phyloP scores from a whole-genome alignment of 2,888 invertebrate species.

The Acanthococcus lagerstroemiae region DNA sequence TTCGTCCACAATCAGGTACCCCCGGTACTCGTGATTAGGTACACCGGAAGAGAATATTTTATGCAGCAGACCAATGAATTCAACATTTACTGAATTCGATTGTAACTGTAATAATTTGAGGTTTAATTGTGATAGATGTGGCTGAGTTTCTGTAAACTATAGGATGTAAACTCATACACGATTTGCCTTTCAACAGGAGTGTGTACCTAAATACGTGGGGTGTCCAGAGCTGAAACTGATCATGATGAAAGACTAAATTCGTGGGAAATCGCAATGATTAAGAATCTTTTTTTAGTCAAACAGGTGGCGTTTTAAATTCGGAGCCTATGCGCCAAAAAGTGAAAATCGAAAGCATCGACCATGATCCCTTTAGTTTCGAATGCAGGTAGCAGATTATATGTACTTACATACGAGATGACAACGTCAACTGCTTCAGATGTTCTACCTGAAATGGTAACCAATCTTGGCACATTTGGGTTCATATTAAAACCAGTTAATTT shows the following conservation, averaged over 20 bases:
- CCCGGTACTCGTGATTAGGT: constrained; percentile 45
- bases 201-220: neutral
- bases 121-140: neutral
- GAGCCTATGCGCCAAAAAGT: no score
- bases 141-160: no score
- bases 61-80: constrained; percentile 37
- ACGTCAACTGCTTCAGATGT: constrained; percentile 29
- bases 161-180: no score
- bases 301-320: no score
- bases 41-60: constrained; percentile 39
- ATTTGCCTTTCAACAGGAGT: neutral
- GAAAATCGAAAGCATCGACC: no score
- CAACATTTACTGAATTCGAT: constrained; percentile 33
- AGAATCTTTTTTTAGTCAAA: no score
- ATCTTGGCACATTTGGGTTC: constrained; percentile 32
- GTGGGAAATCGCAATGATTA: no score
- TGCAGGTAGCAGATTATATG: no score
- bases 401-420: constrained; percentile 34
- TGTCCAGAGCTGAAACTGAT: neutral
- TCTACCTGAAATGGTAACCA: constrained; percentile 36
- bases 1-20: constrained; percentile 43
- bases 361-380: no score
- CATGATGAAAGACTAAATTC: no score
- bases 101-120: constrained; percentile 28
- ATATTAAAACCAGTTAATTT: constrained; percentile 35